phyloP scores from a whole-genome alignment of 1,140 invertebrate species.

The Zaprionus taronus region DNA sequence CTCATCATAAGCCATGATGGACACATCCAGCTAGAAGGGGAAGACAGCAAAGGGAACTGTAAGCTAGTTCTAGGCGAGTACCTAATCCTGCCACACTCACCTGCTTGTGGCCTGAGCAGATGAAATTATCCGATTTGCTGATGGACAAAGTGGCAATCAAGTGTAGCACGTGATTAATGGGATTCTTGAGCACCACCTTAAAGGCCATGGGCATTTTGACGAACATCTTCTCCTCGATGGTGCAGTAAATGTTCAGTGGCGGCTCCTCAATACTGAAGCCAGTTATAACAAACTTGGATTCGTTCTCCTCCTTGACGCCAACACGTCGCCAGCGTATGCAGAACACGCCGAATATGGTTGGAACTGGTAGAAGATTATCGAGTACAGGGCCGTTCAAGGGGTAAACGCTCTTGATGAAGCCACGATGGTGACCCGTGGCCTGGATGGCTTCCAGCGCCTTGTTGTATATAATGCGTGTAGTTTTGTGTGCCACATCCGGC shows the following conservation, averaged over 20 bases:
- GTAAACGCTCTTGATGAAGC: constrained; percentile 76
- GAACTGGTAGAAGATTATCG: not conserved
- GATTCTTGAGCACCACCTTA: constrained; percentile 80
- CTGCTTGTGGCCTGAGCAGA: constrained; percentile 83
- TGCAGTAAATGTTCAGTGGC: constrained; percentile 82
- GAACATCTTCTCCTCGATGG: constrained; percentile 84
- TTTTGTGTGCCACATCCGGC: constrained; percentile 37
- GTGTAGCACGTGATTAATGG: constrained; percentile 73
- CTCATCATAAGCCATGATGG: constrained; percentile 80
- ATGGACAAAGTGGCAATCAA: constrained; percentile 75
- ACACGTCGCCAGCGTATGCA: constrained; percentile 80
- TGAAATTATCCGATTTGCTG: constrained; percentile 83
- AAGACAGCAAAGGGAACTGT: not conserved
- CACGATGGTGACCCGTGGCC: constrained; percentile 73
- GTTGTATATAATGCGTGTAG: constrained; percentile 71
- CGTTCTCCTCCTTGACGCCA: constrained; percentile 77
- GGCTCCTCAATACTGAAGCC: constrained; percentile 78
- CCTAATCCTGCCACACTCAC: constrained; percentile 32
- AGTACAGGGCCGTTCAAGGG: constrained; percentile 31
- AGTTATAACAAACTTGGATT: constrained; percentile 81
- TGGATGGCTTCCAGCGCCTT: constrained; percentile 79
- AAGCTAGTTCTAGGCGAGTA: not conserved
- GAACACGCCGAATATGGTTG: constrained; percentile 74
- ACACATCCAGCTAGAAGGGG: constrained; percentile 70
- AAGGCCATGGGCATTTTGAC: constrained; percentile 84